Conservation (phyloP, 2,113 vertebrate species). For the Eubucco bourcierii region DNA sequence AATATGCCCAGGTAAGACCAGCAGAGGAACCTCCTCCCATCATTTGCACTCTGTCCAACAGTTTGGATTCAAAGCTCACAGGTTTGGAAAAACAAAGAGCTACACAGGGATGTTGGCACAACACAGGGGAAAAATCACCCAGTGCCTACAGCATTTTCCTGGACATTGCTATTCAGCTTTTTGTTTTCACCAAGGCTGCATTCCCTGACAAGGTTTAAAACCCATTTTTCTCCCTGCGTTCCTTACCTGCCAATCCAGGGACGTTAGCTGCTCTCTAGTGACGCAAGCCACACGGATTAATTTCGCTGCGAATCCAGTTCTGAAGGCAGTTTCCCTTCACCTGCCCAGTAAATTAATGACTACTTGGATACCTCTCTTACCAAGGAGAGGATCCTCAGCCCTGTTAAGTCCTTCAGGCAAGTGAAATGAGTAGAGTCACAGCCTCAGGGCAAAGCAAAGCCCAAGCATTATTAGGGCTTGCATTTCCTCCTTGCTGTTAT, state of each 20-base stretch:
- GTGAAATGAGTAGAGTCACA: neutral
- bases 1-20: neutral
- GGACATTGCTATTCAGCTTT: neutral
- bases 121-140: neutral
- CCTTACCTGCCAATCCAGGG: neutral
- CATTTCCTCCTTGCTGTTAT: neutral
- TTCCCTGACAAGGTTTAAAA: conserved; percentile 32
- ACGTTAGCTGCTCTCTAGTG: neutral
- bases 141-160: neutral
- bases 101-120: neutral
- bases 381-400: neutral
- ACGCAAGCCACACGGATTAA: neutral
- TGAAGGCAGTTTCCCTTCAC: neutral
- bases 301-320: neutral
- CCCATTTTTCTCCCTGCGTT: neutral
- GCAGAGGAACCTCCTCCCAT: neutral
- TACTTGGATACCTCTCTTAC: neutral
- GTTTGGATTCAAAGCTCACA: neutral
- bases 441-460: conserved; percentile 12
- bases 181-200: neutral
- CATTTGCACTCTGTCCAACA: neutral
- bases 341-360: conserved; percentile 3
- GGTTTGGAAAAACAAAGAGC: neutral
- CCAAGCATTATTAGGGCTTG: neutral
- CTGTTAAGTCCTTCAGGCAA: neutral